A percentile compares a stretch with the other conserved stretches of the same genome.
These are phyloP conservation scores for Polyommatus iphigenia DNA, from an alignment of 2,888 invertebrate species.

Conservation along the genomic window DNA sequence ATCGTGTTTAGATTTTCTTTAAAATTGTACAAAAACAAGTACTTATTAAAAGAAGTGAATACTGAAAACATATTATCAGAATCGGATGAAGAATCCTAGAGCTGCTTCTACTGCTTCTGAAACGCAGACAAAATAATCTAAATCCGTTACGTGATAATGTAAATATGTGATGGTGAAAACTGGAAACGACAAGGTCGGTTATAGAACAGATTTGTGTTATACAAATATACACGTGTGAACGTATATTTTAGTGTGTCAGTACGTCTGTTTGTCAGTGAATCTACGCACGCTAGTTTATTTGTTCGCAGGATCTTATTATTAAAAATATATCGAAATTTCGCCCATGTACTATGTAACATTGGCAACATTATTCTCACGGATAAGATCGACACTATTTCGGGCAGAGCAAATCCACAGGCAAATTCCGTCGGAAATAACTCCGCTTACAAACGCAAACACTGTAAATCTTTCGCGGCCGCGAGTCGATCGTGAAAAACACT, in stretches of 20 bases:
- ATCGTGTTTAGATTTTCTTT: not conserved
- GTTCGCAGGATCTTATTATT: not conserved
- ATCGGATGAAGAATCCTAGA: not conserved
- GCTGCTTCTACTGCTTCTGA: not conserved
- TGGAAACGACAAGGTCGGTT: constrained; percentile 23
- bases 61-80: not conserved
- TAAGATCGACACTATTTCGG: constrained; percentile 76
- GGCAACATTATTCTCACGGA: constrained; percentile 59
- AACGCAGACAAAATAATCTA: constrained; percentile 20
- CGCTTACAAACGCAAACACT: constrained; percentile 47
- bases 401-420: constrained; percentile 70
- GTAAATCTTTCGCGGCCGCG: constrained; percentile 68
- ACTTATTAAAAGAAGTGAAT: not conserved
- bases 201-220: constrained; percentile 15
- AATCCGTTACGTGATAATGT: constrained; percentile 17
- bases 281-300: not conserved
- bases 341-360: constrained; percentile 56
- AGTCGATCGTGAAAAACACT: constrained; percentile 55
- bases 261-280: not conserved
- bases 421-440: constrained; percentile 75
- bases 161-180: constrained; percentile 25
- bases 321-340: constrained; percentile 32
- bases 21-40: not conserved
- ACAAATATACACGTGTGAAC: not conserved
- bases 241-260: not conserved